These are phyloP conservation scores for Operophtera brumata DNA, from an alignment of 2,888 invertebrate species.

Conservation along the genomic window DNA sequence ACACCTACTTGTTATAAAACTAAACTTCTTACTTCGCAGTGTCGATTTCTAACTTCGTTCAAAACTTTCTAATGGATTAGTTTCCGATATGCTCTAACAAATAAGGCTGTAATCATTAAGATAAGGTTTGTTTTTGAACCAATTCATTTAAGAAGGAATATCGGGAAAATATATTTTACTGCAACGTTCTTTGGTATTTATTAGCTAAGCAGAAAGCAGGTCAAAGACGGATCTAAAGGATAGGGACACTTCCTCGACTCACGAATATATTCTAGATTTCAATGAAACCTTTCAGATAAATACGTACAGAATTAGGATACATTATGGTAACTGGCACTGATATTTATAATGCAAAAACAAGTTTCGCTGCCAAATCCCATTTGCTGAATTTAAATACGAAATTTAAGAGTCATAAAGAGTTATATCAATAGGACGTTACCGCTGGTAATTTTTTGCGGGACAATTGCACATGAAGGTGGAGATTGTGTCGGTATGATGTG, in stretches of 20 bases:
- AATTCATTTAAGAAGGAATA: background rate
- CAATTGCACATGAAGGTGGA: constrained; percentile 47
- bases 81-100: constrained; percentile 14
- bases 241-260: too few species aligned
- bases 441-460: constrained; percentile 44
- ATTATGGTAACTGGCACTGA: background rate
- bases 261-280: too few species aligned
- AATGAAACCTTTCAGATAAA: too few species aligned
- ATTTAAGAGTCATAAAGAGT: constrained; percentile 2
- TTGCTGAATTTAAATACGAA: constrained; percentile 6
- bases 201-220: too few species aligned
- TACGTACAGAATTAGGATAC: background rate
- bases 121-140: constrained; percentile 5
- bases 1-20: constrained; percentile 30
- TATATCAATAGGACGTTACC: constrained; percentile 30
- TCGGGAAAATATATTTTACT: background rate
- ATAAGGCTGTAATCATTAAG: background rate
- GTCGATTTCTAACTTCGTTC: constrained; percentile 31
- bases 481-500: constrained; percentile 54
- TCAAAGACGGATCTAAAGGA: too few species aligned
- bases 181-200: background rate
- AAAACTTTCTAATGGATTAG: constrained; percentile 30
- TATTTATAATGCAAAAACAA: background rate
- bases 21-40: constrained; percentile 31
- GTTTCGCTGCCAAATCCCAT: background rate